A percentile compares a stretch with the other conserved stretches of the same genome.
Conservation (phyloP, 1,140 invertebrate species). For the Xylocopa sonorina region DNA sequence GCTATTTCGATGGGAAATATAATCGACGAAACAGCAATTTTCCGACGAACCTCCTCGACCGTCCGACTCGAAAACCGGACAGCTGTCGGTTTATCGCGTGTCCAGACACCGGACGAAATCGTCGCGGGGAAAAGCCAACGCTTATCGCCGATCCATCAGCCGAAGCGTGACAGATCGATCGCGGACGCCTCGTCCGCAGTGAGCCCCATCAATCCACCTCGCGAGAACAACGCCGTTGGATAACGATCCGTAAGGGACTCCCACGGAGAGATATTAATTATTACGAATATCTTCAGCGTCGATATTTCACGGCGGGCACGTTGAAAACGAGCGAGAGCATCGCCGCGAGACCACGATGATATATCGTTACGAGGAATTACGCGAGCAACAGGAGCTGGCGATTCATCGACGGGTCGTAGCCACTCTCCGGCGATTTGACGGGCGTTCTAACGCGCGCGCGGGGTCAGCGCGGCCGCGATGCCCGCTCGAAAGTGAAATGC, state of each 20-base stretch:
- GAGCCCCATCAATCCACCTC: background rate
- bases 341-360: background rate
- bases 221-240: background rate
- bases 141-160: constrained; percentile 2
- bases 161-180: background rate
- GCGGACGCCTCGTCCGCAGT: background rate
- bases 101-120: background rate
- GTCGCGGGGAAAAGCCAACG: background rate
- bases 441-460: background rate
- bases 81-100: too few relatives aligned
- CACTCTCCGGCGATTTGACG: background rate
- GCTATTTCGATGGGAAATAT: too few relatives aligned
- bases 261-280: constrained; percentile 6
- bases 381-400: background rate
- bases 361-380: background rate
- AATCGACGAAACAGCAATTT: too few relatives aligned
- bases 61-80: too few relatives aligned
- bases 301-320: background rate
- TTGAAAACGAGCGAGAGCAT: too few relatives aligned
- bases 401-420: background rate
- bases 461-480: background rate
- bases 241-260: constrained; percentile 5
- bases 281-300: background rate
- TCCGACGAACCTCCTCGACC: too few relatives aligned
- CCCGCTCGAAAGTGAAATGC: constrained; percentile 45